A percentile compares a stretch with the other conserved stretches of the same genome.
Evolutionary conservation across 2,888 invertebrate species (phyloP).

Genomic region (Napeogenes sylphis): DNA sequence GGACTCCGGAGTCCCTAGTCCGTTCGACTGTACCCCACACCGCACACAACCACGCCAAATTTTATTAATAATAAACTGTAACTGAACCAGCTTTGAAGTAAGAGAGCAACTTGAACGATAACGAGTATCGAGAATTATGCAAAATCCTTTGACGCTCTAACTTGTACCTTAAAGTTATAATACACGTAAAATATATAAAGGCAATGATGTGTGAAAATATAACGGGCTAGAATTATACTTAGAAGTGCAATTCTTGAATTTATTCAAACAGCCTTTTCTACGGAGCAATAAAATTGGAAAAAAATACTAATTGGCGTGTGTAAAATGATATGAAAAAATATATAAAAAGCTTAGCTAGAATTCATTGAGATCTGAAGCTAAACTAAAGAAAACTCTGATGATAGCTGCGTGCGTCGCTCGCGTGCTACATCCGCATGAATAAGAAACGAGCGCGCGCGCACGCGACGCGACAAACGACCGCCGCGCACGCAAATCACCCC

Average conservation of each 20-base stretch:
- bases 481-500: conserved; percentile 51
- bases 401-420: conserved; percentile 43
- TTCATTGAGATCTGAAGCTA: conserved; percentile 19
- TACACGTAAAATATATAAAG: conserved; percentile 15
- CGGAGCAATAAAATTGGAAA: no score
- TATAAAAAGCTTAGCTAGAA: neutral
- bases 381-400: conserved; percentile 27
- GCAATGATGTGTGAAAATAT: conserved; percentile 18
- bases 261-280: no score
- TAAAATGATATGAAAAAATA: neutral
- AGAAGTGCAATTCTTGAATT: no score
- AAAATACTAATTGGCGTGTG: neutral
- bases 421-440: conserved; percentile 70
- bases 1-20: conserved; percentile 33
- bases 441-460: conserved; percentile 75
- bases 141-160: conserved; percentile 70
- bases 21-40: conserved; percentile 32
- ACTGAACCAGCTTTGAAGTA: conserved; percentile 76
- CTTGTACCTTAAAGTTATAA: conserved; percentile 49
- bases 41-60: conserved; percentile 56
- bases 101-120: conserved; percentile 70
- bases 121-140: conserved; percentile 74
- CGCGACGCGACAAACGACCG: conserved; percentile 67
- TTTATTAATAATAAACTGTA: conserved; percentile 77
- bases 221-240: neutral